phyloP scores from a whole-genome alignment of 2,888 invertebrate genomes.

The Bibio marci region DNA sequence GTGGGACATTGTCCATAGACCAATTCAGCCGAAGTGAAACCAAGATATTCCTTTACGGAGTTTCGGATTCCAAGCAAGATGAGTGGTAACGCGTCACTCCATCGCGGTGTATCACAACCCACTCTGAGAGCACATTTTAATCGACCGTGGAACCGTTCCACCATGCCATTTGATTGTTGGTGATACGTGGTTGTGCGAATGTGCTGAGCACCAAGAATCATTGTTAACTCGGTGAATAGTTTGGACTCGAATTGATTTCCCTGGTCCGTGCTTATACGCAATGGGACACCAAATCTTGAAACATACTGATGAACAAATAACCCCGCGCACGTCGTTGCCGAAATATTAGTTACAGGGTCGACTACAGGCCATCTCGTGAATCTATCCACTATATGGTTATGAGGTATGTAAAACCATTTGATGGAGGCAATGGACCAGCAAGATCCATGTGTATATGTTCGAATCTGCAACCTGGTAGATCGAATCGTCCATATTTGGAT shows the following conservation, averaged over 20 bases:
- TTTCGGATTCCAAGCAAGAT: neutral
- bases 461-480: constrained; percentile 4
- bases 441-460: constrained; percentile 24
- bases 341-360: constrained; percentile 6
- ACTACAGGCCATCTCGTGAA: constrained; percentile 10
- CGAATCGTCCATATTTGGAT: neutral
- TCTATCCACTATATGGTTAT: constrained; percentile 7
- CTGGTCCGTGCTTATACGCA: no score
- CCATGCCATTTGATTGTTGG: neutral
- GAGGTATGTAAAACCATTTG: no score
- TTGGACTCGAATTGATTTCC: no score
- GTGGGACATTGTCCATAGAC: constrained; percentile 3
- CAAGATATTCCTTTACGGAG: no score
- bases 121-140: neutral
- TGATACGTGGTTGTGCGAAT: no score
- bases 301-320: no score
- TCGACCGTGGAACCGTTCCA: neutral
- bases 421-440: constrained; percentile 17
- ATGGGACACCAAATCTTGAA: no score
- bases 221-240: no score
- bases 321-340: no score
- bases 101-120: neutral
- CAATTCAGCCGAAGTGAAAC: no score
- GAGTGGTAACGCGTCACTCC: neutral
- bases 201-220: neutral